Evolutionary conservation across 2,888 invertebrate species (phyloP).

Genomic region (Phortica magna): DNA sequence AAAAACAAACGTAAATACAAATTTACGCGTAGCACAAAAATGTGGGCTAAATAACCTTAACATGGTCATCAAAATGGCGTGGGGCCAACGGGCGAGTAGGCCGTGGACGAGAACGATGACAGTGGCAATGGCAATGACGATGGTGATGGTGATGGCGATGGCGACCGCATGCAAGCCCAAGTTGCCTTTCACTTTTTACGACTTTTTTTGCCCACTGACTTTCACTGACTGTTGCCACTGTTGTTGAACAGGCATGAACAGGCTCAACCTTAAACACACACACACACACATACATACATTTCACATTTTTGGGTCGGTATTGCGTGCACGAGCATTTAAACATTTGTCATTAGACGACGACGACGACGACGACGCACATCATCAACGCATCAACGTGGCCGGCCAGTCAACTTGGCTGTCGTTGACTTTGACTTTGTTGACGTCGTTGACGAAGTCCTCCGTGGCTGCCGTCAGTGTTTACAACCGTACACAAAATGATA

Average conservation of each 20-base stretch:
- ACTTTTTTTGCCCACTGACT: constrained; percentile 61
- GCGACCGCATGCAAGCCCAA: constrained; percentile 45
- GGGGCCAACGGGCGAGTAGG: too few relatives aligned
- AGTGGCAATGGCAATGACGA: not conserved
- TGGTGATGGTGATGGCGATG: not conserved
- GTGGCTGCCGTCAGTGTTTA: constrained; percentile 55
- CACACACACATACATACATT: too few relatives aligned
- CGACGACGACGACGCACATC: not conserved
- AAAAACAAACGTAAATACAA: constrained; percentile 27
- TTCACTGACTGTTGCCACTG: not conserved
- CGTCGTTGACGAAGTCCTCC: not conserved
- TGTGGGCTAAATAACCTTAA: constrained; percentile 70
- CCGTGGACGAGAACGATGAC: too few relatives aligned
- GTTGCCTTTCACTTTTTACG: constrained; percentile 72
- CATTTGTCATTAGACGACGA: constrained; percentile 61
- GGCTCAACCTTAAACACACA: too few relatives aligned
- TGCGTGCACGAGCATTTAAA: constrained; percentile 65
- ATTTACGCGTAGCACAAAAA: constrained; percentile 59
- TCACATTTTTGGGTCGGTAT: constrained; percentile 41
- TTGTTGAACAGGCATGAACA: not conserved
- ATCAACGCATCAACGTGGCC: constrained; percentile 2
- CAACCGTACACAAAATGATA: constrained; percentile 66
- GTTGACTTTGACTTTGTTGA: not conserved
- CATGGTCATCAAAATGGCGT: constrained; percentile 51
- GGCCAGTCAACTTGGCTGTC: too few relatives aligned